A percentile compares a stretch with the other conserved stretches of the same genome.
Conservation (phyloP, 1,140 invertebrate species). For the Steinernema khuongi region DNA sequence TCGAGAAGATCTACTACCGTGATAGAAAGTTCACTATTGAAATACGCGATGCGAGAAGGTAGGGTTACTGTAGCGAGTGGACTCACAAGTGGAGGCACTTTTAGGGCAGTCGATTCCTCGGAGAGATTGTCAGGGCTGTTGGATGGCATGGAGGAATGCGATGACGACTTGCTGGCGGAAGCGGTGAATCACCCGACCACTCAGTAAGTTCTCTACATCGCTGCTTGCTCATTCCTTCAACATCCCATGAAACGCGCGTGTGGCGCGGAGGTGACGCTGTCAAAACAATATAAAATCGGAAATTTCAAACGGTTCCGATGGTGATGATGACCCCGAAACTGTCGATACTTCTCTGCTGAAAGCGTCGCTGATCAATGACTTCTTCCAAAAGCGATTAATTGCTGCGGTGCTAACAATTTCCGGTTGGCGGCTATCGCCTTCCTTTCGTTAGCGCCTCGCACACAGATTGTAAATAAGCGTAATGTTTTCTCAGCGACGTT, state of each 20-base stretch:
- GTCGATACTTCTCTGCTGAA: not conserved
- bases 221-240: too few relatives aligned
- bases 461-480: constrained; percentile 2
- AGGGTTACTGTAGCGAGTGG: not conserved
- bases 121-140: not conserved
- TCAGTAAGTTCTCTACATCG: not conserved
- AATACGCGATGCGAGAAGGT: not conserved
- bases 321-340: too few relatives aligned
- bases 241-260: too few relatives aligned
- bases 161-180: not conserved
- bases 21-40: not conserved
- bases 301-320: too few relatives aligned
- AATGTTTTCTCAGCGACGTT: not conserved
- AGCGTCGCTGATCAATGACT: not conserved
- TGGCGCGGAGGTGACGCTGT: too few relatives aligned
- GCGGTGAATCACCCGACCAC: constrained; percentile 11
- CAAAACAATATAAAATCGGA: too few relatives aligned
- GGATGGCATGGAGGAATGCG: not conserved
- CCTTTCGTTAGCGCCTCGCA: not conserved
- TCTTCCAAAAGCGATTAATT: not conserved
- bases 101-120: not conserved
- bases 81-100: not conserved
- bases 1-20: constrained; percentile 7
- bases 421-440: not conserved
- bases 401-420: not conserved